Conservation (phyloP, 2,888 invertebrate genomes). For the Oscheius sp. region DNA sequence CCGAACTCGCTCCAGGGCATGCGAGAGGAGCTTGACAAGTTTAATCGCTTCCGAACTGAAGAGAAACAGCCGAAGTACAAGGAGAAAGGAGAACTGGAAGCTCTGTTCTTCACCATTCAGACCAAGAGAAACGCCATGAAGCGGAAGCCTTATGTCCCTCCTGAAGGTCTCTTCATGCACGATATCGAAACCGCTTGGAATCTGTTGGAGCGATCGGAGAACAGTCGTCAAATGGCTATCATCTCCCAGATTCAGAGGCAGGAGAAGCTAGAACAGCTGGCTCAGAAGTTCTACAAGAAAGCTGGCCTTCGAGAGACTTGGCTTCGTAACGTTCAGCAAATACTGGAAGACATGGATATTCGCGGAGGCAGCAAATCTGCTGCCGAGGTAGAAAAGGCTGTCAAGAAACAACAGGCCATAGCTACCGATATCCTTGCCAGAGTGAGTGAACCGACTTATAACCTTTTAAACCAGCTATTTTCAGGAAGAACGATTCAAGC, state of each 20-base stretch:
- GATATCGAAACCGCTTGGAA: conserved; percentile 97
- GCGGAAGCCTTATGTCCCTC: conserved; percentile 67
- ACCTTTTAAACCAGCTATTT: conserved; percentile 36
- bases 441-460: conserved; percentile 74
- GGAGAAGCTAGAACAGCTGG: conserved; percentile 84
- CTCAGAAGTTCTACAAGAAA: conserved; percentile 94
- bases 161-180: conserved; percentile 83
- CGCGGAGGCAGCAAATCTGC: conserved; percentile 82
- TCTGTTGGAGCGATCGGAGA: conserved; percentile 90
- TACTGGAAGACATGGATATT: conserved; percentile 77
- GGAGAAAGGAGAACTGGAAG: conserved; percentile 96
- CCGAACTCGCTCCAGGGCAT: conserved; percentile 95
- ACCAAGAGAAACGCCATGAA: conserved; percentile 93
- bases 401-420: conserved; percentile 98
- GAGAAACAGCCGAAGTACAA: conserved; percentile 99
- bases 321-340: conserved; percentile 83
- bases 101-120: conserved; percentile 94
- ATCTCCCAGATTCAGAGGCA: conserved; percentile 82
- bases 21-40: conserved; percentile 86
- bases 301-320: conserved; percentile 86
- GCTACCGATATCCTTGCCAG: conserved; percentile 93
- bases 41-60: conserved; percentile 93
- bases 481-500: conserved; percentile 90
- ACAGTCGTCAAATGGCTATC: conserved; percentile 90
- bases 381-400: conserved; percentile 93